These are phyloP conservation scores for Beroe forskalii DNA, from an alignment of 37 sponge, comb jelly and placozoan species.

Conservation along the genomic window DNA sequence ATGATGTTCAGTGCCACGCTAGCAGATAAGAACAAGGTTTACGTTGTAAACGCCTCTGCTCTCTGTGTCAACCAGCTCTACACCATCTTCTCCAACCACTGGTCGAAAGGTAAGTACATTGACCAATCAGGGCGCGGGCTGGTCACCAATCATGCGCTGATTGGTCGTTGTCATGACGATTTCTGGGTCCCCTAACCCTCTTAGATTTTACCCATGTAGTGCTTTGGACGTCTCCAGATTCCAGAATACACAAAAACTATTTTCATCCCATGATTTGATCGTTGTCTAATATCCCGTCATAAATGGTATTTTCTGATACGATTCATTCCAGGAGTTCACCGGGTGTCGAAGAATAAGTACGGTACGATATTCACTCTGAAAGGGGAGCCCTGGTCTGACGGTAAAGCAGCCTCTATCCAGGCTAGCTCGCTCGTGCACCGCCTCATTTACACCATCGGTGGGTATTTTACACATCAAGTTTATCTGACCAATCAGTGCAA, in stretches of 20 bases:
- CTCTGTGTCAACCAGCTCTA: slow-evolving; percentile 1
- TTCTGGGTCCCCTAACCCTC: too few relatives aligned
- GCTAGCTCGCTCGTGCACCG: slow-evolving; percentile 50
- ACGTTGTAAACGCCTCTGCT: slow-evolving; percentile 39
- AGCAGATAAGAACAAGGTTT: slow-evolving; percentile 42
- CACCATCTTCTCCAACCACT: slow-evolving; percentile 45
- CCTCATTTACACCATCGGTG: slow-evolving; percentile 12
- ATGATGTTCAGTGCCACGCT: slow-evolving; percentile 63
- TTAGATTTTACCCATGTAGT: too few relatives aligned
- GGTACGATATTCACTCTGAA: slow-evolving; percentile 58
- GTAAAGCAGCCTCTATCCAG: slow-evolving; percentile 19
- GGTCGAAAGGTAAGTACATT: slow-evolving; percentile 35
- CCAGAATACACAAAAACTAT: too few relatives aligned
- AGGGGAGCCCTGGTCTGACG: slow-evolving; percentile 61
- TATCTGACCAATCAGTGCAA: too few relatives aligned
- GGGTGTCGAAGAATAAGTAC: slow-evolving; percentile 46
- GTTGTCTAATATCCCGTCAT: too few relatives aligned
- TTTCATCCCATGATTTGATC: too few relatives aligned
- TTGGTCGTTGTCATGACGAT: too few relatives aligned
- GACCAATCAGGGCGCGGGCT: too few relatives aligned
- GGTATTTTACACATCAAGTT: too few relatives aligned
- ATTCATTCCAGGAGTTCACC: not conserved
- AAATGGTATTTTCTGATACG: too few relatives aligned
- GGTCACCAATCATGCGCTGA: too few relatives aligned
- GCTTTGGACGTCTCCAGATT: too few relatives aligned